Conservation (phyloP, 1,140 invertebrate genomes). For the Pogonomyrmex californicus region DNA sequence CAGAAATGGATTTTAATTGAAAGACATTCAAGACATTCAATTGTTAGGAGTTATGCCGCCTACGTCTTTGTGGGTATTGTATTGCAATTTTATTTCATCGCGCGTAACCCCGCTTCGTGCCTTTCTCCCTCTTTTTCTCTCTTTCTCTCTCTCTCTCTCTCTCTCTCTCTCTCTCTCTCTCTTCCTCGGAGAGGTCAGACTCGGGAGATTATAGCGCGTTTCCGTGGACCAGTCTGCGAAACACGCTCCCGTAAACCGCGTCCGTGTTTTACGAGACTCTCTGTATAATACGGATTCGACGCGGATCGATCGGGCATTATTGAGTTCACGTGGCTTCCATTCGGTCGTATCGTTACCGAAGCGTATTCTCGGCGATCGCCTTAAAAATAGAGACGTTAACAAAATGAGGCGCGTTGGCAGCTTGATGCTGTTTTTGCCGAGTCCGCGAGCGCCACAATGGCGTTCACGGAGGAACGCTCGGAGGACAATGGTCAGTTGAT, state of each 20-base stretch:
- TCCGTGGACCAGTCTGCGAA: conserved; percentile 43
- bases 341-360: conserved; percentile 43
- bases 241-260: conserved; percentile 24
- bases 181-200: conserved; percentile 20
- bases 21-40: conserved; percentile 13
- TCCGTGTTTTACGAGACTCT: conserved; percentile 42
- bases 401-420: conserved; percentile 58
- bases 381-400: conserved; percentile 63
- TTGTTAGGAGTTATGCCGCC: not conserved
- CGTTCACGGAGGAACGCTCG: conserved; percentile 38
- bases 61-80: conserved; percentile 14
- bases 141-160: no score
- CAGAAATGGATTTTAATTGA: conserved; percentile 33
- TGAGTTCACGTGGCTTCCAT: conserved; percentile 49
- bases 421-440: conserved; percentile 57
- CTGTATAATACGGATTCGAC: conserved; percentile 55
- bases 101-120: not conserved
- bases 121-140: not conserved
- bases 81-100: conserved; percentile 28
- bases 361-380: conserved; percentile 35
- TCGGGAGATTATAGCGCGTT: conserved; percentile 19
- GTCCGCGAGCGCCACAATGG: conserved; percentile 54
- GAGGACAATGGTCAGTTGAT: conserved; percentile 67
- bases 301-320: conserved; percentile 56
- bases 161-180: no score